Evolutionary conservation across 2,113 vertebrate genomes (phyloP).

Genomic region (Podarcis raffonei): DNA sequence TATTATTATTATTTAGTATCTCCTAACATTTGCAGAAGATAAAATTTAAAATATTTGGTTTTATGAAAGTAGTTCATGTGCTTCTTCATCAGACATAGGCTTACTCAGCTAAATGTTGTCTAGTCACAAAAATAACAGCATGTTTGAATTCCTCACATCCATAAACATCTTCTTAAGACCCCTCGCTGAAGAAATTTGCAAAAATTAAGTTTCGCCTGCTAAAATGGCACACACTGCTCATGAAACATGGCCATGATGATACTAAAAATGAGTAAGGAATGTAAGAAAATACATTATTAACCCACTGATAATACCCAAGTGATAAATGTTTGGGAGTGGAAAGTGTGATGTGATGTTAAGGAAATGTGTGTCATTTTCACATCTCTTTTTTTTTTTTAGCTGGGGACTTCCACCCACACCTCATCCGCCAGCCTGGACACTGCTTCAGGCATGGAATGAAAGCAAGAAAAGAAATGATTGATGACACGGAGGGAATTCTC

Average conservation of each 20-base stretch:
- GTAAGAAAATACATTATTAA: not conserved
- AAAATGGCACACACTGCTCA: not conserved
- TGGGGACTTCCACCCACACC: not conserved
- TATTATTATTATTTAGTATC: too few species aligned
- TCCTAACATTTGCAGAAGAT: too few species aligned
- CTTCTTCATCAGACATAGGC: too few species aligned
- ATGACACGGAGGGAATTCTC: not conserved
- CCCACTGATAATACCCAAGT: not conserved
- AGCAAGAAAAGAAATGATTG: not conserved
- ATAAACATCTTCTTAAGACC: too few species aligned
- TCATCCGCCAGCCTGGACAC: not conserved
- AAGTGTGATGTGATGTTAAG: not conserved
- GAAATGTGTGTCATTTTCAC: not conserved
- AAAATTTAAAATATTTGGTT: too few species aligned
- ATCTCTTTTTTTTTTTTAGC: not conserved
- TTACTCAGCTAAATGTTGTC: too few species aligned
- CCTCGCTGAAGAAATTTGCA: too few species aligned
- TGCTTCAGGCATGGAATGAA: not conserved
- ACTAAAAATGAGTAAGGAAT: not conserved
- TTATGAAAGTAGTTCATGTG: too few species aligned
- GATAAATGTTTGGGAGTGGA: not conserved
- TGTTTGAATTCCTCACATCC: too few species aligned
- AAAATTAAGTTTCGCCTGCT: too few species aligned
- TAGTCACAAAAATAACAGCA: too few species aligned
- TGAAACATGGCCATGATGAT: not conserved